These are phyloP conservation scores for Heliconius congener DNA, from an alignment of 1,140 invertebrate species.

Conservation along the genomic window DNA sequence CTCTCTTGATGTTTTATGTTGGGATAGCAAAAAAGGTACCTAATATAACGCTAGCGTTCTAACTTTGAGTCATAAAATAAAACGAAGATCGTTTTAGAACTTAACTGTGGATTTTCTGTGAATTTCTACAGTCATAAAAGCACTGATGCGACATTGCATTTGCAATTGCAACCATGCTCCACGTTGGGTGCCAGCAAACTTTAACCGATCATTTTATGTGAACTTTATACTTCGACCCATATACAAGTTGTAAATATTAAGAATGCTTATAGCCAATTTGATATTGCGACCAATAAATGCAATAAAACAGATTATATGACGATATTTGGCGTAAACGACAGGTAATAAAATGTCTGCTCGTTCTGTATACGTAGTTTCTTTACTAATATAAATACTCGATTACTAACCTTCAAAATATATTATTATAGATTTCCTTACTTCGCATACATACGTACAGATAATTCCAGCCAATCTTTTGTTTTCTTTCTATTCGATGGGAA, in stretches of 20 bases:
- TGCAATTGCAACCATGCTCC: slow-evolving; percentile 47
- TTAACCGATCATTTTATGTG: slow-evolving; percentile 45
- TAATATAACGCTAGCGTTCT: slow-evolving; percentile 25
- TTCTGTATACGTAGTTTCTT: no score
- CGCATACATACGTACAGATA: no score
- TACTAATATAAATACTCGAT: not conserved
- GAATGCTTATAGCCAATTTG: not conserved
- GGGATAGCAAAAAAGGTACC: slow-evolving; percentile 17
- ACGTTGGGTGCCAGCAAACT: slow-evolving; percentile 55
- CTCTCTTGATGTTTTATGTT: not conserved
- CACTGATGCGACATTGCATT: slow-evolving; percentile 56
- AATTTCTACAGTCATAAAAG: slow-evolving; percentile 50
- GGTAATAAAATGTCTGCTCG: not conserved
- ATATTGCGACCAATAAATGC: not conserved
- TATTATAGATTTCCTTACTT: not conserved
- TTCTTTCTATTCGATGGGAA: no score
- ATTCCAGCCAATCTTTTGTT: no score
- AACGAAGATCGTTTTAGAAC: slow-evolving; percentile 49
- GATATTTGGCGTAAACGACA: not conserved
- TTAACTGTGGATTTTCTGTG: slow-evolving; percentile 45
- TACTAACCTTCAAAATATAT: not conserved
- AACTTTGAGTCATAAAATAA: slow-evolving; percentile 42
- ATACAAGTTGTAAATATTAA: slow-evolving; percentile 25
- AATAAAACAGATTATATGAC: not conserved
- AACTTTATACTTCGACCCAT: slow-evolving; percentile 42